Evolutionary conservation across 1,140 invertebrate genomes (phyloP), one percentile per base, ranked within the genome.

Genomic region (Drosophila tani): DNA sequence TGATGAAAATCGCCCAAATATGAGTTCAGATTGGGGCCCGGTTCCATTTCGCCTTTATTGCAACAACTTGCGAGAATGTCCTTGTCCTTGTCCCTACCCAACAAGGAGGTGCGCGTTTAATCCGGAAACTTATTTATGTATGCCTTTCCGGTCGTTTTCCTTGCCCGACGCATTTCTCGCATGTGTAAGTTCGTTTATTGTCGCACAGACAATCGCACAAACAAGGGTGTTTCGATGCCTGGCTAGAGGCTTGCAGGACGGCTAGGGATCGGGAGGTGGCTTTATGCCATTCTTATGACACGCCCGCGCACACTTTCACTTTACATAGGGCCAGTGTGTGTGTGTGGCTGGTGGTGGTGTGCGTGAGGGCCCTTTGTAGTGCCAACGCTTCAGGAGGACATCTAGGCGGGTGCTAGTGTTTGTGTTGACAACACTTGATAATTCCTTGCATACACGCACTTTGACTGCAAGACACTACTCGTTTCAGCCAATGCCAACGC

Each of bases 121-220:
- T 88, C 85, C 85, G 78, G 78, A 85, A 87, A 90, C 85, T 88
- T 88, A 88, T 88, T 88, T 90, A 90, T 90, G 81, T 88, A 88
- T 81, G 80, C 67, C 78, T 90, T 88, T 85, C 85, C 85, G 85
- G 85, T 88, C 85, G 85, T 88, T 88, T 71, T 82, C 63, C 70
- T 90, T 75, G 78, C 66, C 64, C 81, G 59, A 76, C 81, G 81
- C 85, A 88, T 88, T 90, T 90, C 78, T 88, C 74, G 77, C 81
- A 73, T 73, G 67, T 79, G 66, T 71, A 79, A 70, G 66, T 64
- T 79, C 66, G 65, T 55, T 73, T 71, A 79, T 60, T 73, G 63
- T 79, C 66, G 67, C 66, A 79, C 58, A 79, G 64, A 79, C 64
- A 70, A 78, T 78, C 74, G 65, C 74, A 63, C 66, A 78, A 58